Evolutionary conservation across 2,113 vertebrate genomes (phyloP).

Genomic region (Bambusicola thoracicus): DNA sequence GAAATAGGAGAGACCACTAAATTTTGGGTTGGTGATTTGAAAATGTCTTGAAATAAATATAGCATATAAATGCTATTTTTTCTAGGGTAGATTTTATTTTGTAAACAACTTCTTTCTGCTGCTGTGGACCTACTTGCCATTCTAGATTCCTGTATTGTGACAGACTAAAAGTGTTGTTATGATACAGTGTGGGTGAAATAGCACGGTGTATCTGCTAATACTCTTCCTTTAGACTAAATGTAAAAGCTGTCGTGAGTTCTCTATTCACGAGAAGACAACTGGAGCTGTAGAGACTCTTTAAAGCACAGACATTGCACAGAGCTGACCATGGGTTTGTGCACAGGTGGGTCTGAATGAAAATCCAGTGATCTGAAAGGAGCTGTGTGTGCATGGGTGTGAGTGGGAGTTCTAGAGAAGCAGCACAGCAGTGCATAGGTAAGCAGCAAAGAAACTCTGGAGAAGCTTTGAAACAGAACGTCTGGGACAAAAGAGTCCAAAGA

Average conservation of each 20-base stretch:
- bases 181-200: neutral
- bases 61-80: neutral
- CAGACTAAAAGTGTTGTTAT: neutral
- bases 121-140: neutral
- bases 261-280: neutral
- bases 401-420: neutral
- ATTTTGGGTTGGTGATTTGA: neutral
- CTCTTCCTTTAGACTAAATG: neutral
- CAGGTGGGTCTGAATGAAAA: conserved; percentile 1
- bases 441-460: neutral
- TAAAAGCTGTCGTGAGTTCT: neutral
- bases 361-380: neutral
- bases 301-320: neutral
- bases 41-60: neutral
- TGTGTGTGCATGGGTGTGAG: neutral
- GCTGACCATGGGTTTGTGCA: neutral
- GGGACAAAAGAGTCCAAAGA: neutral
- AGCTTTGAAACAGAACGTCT: neutral
- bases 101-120: neutral
- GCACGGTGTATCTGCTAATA: neutral
- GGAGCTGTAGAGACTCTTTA: neutral
- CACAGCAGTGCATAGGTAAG: neutral
- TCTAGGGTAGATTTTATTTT: neutral
- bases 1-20: neutral
- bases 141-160: neutral